Evolutionary conservation across 2,113 vertebrate genomes (phyloP).

Genomic region (Amblyopsis rosae): DNA sequence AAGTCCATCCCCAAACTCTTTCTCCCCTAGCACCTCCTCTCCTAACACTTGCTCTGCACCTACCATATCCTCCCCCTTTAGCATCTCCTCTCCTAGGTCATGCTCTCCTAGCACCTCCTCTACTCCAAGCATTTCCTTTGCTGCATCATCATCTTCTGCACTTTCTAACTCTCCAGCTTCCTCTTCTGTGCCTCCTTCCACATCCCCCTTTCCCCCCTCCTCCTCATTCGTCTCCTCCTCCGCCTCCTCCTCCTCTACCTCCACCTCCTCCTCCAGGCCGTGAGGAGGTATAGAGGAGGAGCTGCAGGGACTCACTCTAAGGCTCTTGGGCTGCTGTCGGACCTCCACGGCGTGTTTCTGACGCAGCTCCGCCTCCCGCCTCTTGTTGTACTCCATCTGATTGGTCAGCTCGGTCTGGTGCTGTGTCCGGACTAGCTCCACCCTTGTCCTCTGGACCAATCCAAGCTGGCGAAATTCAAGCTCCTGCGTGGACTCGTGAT

Average conservation of each 20-base stretch:
- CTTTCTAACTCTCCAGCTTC: constrained; percentile 26
- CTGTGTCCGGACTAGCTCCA: constrained; percentile 89
- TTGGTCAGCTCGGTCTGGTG: constrained; percentile 93
- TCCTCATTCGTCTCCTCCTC: constrained; percentile 69
- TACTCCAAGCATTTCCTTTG: neutral
- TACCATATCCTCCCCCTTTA: neutral
- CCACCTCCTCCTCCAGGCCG: constrained; percentile 63
- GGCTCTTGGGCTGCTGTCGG: constrained; percentile 94
- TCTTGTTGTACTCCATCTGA: constrained; percentile 93
- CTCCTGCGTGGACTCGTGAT: constrained; percentile 90
- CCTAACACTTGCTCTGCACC: constrained; percentile 23
- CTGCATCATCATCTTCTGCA: constrained; percentile 18
- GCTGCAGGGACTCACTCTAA: constrained; percentile 87
- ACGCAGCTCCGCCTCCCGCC: constrained; percentile 88
- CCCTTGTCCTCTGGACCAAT: constrained; percentile 85
- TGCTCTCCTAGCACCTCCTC: constrained; percentile 30
- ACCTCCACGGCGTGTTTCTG: constrained; percentile 91
- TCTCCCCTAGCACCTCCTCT: constrained; percentile 34
- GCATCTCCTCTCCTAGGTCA: neutral
- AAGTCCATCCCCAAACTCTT: neutral
- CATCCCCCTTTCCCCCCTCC: constrained; percentile 85
- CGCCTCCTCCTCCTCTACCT: constrained; percentile 71
- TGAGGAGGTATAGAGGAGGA: constrained; percentile 18
- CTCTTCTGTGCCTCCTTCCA: constrained; percentile 78
- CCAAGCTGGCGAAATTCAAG: constrained; percentile 87